These are phyloP conservation scores for Tachyglossus aculeatus DNA, from an alignment of 2,797 vertebrate genomes.

Conservation along the genomic window DNA sequence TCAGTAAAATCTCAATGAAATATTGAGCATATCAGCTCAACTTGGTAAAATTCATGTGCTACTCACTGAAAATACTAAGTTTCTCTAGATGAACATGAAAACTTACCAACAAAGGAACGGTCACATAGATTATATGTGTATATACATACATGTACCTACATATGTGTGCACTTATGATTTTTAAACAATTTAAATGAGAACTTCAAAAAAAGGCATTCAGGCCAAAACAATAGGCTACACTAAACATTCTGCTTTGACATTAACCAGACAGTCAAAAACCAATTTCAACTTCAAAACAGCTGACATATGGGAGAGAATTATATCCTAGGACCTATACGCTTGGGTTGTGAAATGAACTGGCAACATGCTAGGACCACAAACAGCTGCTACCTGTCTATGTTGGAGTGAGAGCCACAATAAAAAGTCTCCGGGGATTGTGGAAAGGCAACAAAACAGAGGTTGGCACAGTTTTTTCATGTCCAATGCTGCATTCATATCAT, in stretches of 20 bases:
- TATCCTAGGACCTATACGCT: neutral
- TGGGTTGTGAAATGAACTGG: conserved; percentile 5
- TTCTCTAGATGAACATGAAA: too few relatives aligned
- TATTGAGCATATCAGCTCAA: too few relatives aligned
- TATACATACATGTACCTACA: too few relatives aligned
- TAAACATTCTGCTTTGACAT: neutral
- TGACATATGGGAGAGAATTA: neutral
- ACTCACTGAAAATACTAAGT: too few relatives aligned
- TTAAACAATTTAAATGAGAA: conserved; percentile 11
- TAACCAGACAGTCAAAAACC: neutral
- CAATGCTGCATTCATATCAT: neutral
- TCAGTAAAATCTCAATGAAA: too few relatives aligned
- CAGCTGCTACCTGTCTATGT: neutral
- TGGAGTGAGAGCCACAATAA: neutral
- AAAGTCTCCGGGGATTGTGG: neutral
- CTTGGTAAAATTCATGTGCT: too few relatives aligned
- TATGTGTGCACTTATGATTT: too few relatives aligned
- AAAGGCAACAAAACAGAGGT: neutral
- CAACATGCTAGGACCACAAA: neutral
- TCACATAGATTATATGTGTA: too few relatives aligned
- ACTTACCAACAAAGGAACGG: too few relatives aligned
- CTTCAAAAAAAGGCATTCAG: neutral
- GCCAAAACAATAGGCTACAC: neutral
- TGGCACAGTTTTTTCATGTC: neutral
- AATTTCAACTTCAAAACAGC: neutral